Conservation (phyloP, 1,140 invertebrate genomes). For the Philopotamus ludificatus region DNA sequence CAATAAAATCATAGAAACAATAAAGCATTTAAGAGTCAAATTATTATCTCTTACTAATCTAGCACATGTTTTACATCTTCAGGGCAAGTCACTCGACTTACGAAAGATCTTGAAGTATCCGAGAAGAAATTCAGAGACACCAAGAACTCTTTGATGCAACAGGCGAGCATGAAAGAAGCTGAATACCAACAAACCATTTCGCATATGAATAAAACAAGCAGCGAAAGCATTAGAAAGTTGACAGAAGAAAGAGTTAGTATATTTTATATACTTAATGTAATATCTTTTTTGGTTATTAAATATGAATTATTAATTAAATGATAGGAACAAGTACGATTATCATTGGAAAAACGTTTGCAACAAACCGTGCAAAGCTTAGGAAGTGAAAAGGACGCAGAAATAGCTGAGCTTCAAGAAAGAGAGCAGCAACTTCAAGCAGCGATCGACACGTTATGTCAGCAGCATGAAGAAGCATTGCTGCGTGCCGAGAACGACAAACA, state of each 20-base stretch:
- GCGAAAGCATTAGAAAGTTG: constrained; percentile 71
- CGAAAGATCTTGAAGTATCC: constrained; percentile 71
- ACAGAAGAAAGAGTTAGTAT: constrained; percentile 70
- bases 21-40: background rate
- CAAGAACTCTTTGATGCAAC: constrained; percentile 67
- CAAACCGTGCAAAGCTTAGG: constrained; percentile 68
- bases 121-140: constrained; percentile 74
- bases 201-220: constrained; percentile 70
- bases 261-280: background rate
- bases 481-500: constrained; percentile 87
- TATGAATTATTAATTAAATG: constrained; percentile 25
- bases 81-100: constrained; percentile 63
- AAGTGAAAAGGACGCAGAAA: constrained; percentile 74
- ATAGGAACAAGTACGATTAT: constrained; percentile 66
- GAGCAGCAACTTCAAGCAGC: constrained; percentile 72
- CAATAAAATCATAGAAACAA: constrained; percentile 6
- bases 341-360: constrained; percentile 72
- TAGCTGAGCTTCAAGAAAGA: constrained; percentile 68
- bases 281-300: background rate
- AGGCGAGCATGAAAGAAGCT: constrained; percentile 70
- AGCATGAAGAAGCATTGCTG: constrained; percentile 80
- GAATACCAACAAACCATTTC: constrained; percentile 73
- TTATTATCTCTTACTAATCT: no score
- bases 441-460: constrained; percentile 74
- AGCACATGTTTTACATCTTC: constrained; percentile 9